Base-by-base conservation (phyloP, 2,888 invertebrate species). In the Nephrotoma guestfalica region DNA sequence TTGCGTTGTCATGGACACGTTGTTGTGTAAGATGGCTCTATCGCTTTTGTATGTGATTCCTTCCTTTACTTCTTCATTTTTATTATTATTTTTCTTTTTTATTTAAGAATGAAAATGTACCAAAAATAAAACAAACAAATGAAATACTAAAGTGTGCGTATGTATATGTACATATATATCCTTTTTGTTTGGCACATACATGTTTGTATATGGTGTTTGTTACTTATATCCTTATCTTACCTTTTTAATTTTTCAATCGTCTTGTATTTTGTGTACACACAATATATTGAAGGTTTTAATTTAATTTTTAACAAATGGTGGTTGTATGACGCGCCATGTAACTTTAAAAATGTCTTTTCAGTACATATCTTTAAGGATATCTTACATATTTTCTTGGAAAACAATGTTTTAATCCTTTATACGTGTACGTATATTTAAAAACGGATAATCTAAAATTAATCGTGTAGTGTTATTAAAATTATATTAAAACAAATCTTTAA, bases 1-100 rank as follows among this genome's bases (percentile, higher is more conserved):
- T 47, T 86, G 57, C 86, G 86, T 86, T 86, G 86, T 86, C 86
- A 86, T 86, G 86, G 86, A 86, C 86, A 86, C 86, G 86, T 57
- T 84, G 84, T 57, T 84, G 84, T 84, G 84, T 84, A 84, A 84
- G 84, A 84, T 84, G 84, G 84, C 42, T 84, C 84, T 84, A 84
- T 84, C 71, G 71, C 30, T 71, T 11, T 71, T 71, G 71, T 71
- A 13, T 71, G 30, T 71, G 71, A 71, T 71, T 71, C 30, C 71
- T 71, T 18, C 9, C 71, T 71, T 71, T 43, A 6, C 43, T 43
- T 43, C 11, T 43, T 43, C 43, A 9, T 43, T 43, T 43, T 43
- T 11, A 9, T 0, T 43, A 9, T 43, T 43, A 9, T 43, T 43
- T 43, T 18, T 30, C 71, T 71, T 71, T 71, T 18, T 30, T 71